phyloP scores from a whole-genome alignment of 2,888 invertebrate species.

The Parelbella ahira region DNA sequence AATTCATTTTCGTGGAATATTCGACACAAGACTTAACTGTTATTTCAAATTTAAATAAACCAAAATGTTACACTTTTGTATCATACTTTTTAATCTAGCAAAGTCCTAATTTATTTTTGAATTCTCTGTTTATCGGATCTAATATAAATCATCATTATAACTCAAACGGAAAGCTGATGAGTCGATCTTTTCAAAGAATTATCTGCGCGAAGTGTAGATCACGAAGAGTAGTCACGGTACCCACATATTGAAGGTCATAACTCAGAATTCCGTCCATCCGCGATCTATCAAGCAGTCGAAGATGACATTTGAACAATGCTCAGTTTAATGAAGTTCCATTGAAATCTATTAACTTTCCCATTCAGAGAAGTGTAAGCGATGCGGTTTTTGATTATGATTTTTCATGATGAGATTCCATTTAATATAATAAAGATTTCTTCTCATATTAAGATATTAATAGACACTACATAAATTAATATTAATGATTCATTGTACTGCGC shows the following conservation, averaged over 20 bases:
- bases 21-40: neutral
- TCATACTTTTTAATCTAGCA: neutral
- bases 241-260: slow-evolving; percentile 5
- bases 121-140: no score
- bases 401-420: no score
- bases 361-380: slow-evolving; percentile 9
- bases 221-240: slow-evolving; percentile 24
- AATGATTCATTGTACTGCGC: neutral
- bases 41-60: slow-evolving; percentile 4
- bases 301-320: slow-evolving; percentile 22
- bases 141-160: neutral
- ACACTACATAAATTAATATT: slow-evolving; percentile 4
- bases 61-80: neutral
- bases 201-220: neutral
- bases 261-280: slow-evolving; percentile 6
- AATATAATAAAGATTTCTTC: no score
- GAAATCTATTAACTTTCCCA: slow-evolving; percentile 21
- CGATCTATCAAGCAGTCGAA: slow-evolving; percentile 22
- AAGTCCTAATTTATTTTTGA: no score
- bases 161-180: neutral
- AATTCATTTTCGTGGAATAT: slow-evolving; percentile 4
- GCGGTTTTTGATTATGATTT: no score
- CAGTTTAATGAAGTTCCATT: slow-evolving; percentile 20
- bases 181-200: slow-evolving; percentile 1
- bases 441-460: neutral